phyloP scores from a whole-genome alignment of 2,797 vertebrate genomes.

The Melanotaenia pygmaea region DNA sequence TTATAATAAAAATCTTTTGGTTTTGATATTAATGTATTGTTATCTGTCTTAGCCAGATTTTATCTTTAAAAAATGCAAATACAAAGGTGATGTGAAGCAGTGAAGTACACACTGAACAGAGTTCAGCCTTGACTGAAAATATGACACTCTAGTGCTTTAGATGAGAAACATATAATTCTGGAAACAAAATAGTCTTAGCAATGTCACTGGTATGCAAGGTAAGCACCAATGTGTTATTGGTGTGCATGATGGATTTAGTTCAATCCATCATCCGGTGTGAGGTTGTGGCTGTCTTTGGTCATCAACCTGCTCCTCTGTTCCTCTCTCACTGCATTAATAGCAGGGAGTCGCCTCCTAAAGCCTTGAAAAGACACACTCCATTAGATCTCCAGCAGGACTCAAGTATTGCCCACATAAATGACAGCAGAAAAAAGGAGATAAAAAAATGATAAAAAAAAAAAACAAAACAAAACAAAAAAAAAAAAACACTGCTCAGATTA shows the following conservation, averaged over 20 bases:
- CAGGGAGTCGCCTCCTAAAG: constrained; percentile 65
- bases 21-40: constrained; percentile 7
- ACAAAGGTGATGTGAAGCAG: background rate
- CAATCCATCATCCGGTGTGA: constrained; percentile 70
- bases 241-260: constrained; percentile 64
- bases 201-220: constrained; percentile 45
- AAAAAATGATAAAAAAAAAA: constrained; percentile 2
- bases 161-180: constrained; percentile 51
- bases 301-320: constrained; percentile 51
- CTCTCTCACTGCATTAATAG: constrained; percentile 69
- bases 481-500: too few species aligned
- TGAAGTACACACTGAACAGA: constrained; percentile 12
- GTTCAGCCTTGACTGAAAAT: constrained; percentile 9
- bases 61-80: background rate
- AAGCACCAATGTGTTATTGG: constrained; percentile 65
- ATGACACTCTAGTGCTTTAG: constrained; percentile 38
- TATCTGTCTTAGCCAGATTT: constrained; percentile 6
- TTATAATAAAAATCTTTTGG: background rate
- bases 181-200: constrained; percentile 58
- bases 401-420: constrained; percentile 51
- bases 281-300: constrained; percentile 60
- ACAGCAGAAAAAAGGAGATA: constrained; percentile 15
- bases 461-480: background rate
- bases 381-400: constrained; percentile 70
- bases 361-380: constrained; percentile 75